Conservation (phyloP, 2,888 invertebrate genomes). For the Selenia dentaria region DNA sequence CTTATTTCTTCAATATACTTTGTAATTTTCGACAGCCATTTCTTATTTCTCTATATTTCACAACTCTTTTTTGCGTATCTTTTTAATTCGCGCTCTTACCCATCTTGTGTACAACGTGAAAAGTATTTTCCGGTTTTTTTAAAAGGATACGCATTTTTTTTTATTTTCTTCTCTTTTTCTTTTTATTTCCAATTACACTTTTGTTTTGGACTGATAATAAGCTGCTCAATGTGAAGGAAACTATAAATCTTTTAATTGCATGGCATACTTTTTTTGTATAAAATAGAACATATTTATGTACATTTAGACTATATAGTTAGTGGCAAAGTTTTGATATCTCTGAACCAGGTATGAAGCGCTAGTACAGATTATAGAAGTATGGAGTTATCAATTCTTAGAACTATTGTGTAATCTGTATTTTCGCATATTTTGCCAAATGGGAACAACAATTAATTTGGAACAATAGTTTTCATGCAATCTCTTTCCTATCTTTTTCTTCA, state of each 20-base stretch:
- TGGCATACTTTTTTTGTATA: constrained; percentile 35
- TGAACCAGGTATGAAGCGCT: too few relatives aligned
- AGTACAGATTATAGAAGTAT: too few relatives aligned
- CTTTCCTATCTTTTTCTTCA: constrained; percentile 42
- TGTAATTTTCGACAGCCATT: constrained; percentile 12
- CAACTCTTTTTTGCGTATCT: constrained; percentile 14
- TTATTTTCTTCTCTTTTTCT: not conserved
- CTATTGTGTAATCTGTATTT: too few relatives aligned
- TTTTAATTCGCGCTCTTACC: constrained; percentile 6
- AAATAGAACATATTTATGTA: not conserved
- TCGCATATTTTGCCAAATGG: too few relatives aligned
- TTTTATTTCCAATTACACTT: constrained; percentile 2
- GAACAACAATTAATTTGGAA: too few relatives aligned
- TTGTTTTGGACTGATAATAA: constrained; percentile 1
- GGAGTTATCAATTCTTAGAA: too few relatives aligned
- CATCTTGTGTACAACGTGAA: not conserved
- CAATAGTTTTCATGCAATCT: too few relatives aligned
- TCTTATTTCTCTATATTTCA: constrained; percentile 17
- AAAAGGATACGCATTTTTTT: constrained; percentile 3
- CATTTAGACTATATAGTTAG: not conserved
- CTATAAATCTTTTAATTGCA: constrained; percentile 79
- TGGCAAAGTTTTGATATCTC: too few relatives aligned
- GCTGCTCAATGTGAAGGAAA: constrained; percentile 62
- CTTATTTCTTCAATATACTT: constrained; percentile 11
- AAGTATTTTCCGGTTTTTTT: not conserved